Base-by-base conservation (phyloP, 2,888 invertebrate genomes). In the Masnerella sp. region DNA sequence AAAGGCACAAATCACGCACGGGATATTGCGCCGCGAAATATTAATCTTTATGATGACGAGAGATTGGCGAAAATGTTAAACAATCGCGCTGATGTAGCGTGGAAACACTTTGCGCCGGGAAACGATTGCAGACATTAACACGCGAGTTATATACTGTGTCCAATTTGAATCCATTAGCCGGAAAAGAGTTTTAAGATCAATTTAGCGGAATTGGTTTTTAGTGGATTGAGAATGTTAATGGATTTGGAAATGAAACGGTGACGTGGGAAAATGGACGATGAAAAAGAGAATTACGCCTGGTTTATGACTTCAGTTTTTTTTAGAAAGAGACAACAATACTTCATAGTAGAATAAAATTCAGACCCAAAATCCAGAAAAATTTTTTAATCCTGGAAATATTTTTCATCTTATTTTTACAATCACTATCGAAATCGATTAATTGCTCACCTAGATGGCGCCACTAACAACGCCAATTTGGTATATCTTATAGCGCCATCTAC, bases 31-130 rank as follows among this genome's bases (percentile, higher is more conserved):
- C 67, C 58, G 49, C 59, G 64, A 52, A 65, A 47, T 64, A 74
- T 74, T 69, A 51, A 74, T 69, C 69, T 69, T 74, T 65, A 69
- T 59, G 56, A 40, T 73, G 73, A 73, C 67, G 67, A 69, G 64
- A 69, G 52, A 59, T 74, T 65, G 64, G 69, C 47, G 54, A 58
- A 68, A 64, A 69, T 69, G 64, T 69, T 74, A 58, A 69, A 69
- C 67, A 73, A 68, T 62, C 67, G 61, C 22, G 14, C 28, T 40
- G 28, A 47, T 52, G 36, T 8, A 40, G 49, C 36, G 14, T 28
- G 49, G 30, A 62, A 62, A 56, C 45, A 58, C 56, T 56, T 40
- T 49, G 42, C 49, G 43, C 51, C 17, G 15, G 12, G 18, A 67
- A 67, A 51, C 67, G 49, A 58, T 67, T 51, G 30, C 45, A 52